Base-by-base conservation (phyloP, 2,797 vertebrate species). In the Helarctos malayanus region DNA sequence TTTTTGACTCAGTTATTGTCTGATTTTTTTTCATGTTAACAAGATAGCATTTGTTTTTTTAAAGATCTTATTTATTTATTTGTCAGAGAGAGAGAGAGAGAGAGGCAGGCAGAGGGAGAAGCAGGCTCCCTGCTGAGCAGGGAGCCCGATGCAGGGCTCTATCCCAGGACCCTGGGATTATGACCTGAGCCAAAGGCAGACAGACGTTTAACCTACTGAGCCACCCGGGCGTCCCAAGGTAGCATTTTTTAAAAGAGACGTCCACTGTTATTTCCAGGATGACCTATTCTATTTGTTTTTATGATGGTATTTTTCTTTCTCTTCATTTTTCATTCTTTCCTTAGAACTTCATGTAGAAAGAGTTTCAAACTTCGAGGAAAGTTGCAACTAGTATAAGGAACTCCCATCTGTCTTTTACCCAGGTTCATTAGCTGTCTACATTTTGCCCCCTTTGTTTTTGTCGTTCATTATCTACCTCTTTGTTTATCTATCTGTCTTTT, bases 261-360 rank as follows among this genome's bases (percentile, higher is more conserved):
- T 35, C 65, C 65, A 35, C 18, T 21, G 7, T 68, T 35, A 68
- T 68, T 68, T 68, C 18, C n/a, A 68, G 18, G n/a, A 35, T 35
- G 65, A 35, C 65, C 65, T 68, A 35, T 21, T 35, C 16, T 68
- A 7, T 68, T 35, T 35, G 18, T 68, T 68, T 68, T 68, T 35
- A 68, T 68, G 65, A 18, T 68, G 65, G 65, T 68, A 68, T 68
- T 68, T 35, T 35, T 68, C 65, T 68, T 35, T 35, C n/a, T 68
- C 65, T 35, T 68, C n/a, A 41, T 52, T 73, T 80, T 81, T 76
- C 35, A 89, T 92, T 83, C 68, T 61, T 84, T 89, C 23, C 27
- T 73, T 93, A 38, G 59, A 73, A 63, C 47, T 69, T 93, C 57
- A 73, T 86, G 35, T 63, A 65, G 47, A 92, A 81, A 56, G 81